Evolutionary conservation across 2,797 vertebrate species (phyloP).

Genomic region (Gadopsis bispinosus): DNA sequence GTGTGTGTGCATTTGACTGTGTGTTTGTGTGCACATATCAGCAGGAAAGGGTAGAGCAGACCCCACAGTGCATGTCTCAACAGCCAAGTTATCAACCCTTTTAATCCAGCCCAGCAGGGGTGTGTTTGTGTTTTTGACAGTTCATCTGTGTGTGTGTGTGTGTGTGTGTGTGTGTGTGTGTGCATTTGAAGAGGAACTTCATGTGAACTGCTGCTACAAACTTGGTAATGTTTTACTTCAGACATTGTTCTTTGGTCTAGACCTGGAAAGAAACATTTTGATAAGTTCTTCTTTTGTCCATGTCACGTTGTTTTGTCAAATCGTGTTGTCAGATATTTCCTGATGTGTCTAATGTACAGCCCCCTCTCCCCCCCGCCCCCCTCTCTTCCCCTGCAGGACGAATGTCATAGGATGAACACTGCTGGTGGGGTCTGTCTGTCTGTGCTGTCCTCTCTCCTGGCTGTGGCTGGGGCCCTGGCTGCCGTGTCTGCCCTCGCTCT

Average conservation of each 20-base stretch:
- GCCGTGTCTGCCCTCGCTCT: slow-evolving; percentile 76
- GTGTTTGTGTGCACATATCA: slow-evolving; percentile 59
- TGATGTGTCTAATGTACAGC: slow-evolving; percentile 37
- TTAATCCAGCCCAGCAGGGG: slow-evolving; percentile 79
- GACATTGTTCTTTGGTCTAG: slow-evolving; percentile 12
- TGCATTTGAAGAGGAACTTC: slow-evolving; percentile 45
- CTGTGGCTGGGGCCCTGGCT: slow-evolving; percentile 89
- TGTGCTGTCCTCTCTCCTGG: slow-evolving; percentile 97
- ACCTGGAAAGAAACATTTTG: slow-evolving; percentile 9
- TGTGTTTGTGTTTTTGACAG: slow-evolving; percentile 69
- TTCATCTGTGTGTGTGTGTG: neutral
- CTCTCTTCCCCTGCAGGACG: slow-evolving; percentile 86
- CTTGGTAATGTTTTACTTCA: slow-evolving; percentile 33
- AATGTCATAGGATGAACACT: slow-evolving; percentile 99
- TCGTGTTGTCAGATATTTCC: slow-evolving; percentile 35
- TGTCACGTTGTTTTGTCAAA: slow-evolving; percentile 21
- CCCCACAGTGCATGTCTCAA: slow-evolving; percentile 74
- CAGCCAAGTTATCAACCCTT: slow-evolving; percentile 81
- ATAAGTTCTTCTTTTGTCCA: neutral
- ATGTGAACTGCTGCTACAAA: slow-evolving; percentile 50
- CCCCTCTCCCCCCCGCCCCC: neutral
- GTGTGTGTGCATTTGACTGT: slow-evolving; percentile 5
- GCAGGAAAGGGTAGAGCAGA: slow-evolving; percentile 66
- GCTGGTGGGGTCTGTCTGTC: slow-evolving; percentile 99
- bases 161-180: slow-evolving; percentile 35